Evolutionary conservation across 2,113 vertebrate species (phyloP).

Genomic region (Ictidomys tridecemlineatus): DNA sequence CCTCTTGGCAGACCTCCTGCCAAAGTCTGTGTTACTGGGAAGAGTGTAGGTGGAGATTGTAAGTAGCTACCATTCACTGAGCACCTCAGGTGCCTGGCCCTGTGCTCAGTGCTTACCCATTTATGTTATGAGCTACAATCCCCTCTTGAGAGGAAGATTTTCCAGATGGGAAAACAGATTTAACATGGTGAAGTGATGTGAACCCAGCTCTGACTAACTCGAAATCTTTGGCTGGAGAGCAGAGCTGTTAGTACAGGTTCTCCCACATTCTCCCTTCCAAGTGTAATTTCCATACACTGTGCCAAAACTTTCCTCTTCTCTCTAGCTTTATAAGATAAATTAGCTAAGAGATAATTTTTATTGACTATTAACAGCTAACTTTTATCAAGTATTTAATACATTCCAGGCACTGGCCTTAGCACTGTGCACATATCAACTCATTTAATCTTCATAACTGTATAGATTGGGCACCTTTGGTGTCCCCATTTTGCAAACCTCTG

Average conservation of each 20-base stretch:
- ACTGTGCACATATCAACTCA: neutral
- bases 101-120: neutral
- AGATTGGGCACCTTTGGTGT: neutral
- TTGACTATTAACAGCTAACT: neutral
- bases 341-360: neutral
- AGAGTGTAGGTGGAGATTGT: neutral
- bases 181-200: neutral
- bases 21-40: neutral
- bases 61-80: neutral
- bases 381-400: neutral
- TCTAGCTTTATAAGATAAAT: neutral
- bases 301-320: neutral
- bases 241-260: neutral
- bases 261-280: neutral
- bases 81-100: neutral
- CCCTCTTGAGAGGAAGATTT: neutral
- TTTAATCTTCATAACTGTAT: neutral
- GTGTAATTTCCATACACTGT: neutral
- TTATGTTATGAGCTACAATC: neutral
- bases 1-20: neutral
- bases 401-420: neutral
- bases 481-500: neutral
- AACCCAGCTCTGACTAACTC: neutral
- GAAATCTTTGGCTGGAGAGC: neutral
- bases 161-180: neutral